Conservation (phyloP, 2,888 invertebrate species). For the Limnephilus rhombicus region DNA sequence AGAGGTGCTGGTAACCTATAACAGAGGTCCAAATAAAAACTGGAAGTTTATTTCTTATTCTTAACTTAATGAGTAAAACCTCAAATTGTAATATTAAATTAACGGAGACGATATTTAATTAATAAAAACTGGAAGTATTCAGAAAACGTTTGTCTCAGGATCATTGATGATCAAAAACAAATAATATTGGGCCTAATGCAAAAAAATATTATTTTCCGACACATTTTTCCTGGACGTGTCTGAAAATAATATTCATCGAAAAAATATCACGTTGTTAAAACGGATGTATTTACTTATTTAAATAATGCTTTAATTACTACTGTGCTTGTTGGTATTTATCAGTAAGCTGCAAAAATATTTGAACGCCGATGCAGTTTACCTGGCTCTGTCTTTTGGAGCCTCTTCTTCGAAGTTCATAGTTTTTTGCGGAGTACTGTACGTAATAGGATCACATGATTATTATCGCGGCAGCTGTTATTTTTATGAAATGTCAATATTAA, state of each 20-base stretch:
- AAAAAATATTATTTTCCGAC: neutral
- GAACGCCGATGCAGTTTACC: neutral
- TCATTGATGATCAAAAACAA: too few relatives aligned
- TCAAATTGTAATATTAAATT: too few relatives aligned
- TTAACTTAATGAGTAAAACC: too few relatives aligned
- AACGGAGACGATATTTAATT: too few relatives aligned
- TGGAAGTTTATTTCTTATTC: too few relatives aligned
- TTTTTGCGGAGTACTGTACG: neutral
- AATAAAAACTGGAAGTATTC: too few relatives aligned
- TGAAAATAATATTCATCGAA: neutral
- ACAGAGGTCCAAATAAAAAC: too few relatives aligned
- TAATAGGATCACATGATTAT: neutral
- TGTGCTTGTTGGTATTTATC: neutral
- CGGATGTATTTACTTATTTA: neutral
- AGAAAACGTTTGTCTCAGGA: too few relatives aligned
- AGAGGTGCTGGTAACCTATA: too few relatives aligned
- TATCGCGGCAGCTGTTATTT: neutral
- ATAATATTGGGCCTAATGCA: too few relatives aligned
- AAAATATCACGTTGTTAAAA: neutral
- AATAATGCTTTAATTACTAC: neutral
- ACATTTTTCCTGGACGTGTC: neutral
- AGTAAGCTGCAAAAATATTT: neutral
- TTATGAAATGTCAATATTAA: neutral
- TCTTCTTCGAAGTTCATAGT: neutral
- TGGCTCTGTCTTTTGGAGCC: neutral